Evolutionary conservation across 2,113 vertebrate species (phyloP).

Genomic region (Uropsilus gracilis): DNA sequence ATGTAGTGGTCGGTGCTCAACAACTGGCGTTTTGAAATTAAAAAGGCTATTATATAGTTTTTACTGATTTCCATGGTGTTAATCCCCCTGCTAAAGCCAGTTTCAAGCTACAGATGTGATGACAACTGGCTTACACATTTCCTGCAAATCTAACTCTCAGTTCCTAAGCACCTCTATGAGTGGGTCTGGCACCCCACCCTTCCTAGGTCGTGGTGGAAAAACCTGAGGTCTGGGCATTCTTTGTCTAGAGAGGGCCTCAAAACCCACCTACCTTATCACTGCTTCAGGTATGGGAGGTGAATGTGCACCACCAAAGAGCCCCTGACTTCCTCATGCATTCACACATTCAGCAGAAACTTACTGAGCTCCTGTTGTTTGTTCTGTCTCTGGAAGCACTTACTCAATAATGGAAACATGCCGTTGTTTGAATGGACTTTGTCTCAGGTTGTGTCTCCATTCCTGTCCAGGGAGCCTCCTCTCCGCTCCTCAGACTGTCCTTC

Average conservation of each 20-base stretch:
- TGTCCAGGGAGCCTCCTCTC: slow-evolving; percentile 4
- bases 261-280: neutral
- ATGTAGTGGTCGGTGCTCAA: neutral
- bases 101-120: neutral
- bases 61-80: neutral
- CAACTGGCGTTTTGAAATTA: neutral
- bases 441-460: neutral
- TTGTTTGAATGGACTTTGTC: neutral
- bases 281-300: neutral
- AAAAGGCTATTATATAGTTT: neutral
- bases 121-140: neutral
- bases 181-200: fast-evolving
- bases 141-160: neutral
- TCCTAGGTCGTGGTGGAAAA: neutral
- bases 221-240: neutral
- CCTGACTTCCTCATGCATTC: neutral
- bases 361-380: neutral
- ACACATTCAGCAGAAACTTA: neutral
- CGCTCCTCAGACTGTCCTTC: neutral
- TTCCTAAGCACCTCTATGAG: neutral
- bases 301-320: neutral
- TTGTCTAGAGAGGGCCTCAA: neutral
- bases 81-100: neutral
- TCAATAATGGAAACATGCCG: neutral
- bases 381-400: neutral